Evolutionary conservation across 2,113 vertebrate species (phyloP).

Genomic region (Hypomesus transpacificus): DNA sequence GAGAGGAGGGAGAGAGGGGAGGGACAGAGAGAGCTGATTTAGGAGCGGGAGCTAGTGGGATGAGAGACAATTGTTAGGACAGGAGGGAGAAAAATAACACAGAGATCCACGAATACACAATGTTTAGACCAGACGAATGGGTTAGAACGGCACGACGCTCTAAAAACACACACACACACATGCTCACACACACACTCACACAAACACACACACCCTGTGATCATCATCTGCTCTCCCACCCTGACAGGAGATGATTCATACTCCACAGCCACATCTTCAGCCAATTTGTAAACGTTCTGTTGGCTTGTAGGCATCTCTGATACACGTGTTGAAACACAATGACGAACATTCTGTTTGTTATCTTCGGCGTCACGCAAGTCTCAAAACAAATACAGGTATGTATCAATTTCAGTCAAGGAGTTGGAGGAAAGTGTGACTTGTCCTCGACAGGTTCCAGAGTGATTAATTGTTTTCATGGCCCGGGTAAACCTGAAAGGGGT

Average conservation of each 20-base stretch:
- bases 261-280: background rate
- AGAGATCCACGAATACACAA: constrained; percentile 7
- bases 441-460: constrained; percentile 22
- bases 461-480: constrained; percentile 50
- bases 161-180: background rate
- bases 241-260: constrained; percentile 22
- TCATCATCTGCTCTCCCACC: background rate
- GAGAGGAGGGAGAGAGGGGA: constrained; percentile 23
- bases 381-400: constrained; percentile 46
- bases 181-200: constrained; percentile 2
- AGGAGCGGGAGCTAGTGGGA: background rate
- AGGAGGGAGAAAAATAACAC: constrained; percentile 11
- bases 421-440: constrained; percentile 43
- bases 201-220: background rate
- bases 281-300: constrained; percentile 4
- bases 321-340: constrained; percentile 27
- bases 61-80: background rate
- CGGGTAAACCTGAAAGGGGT: constrained; percentile 37
- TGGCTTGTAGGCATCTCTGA: constrained; percentile 21
- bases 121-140: background rate
- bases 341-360: constrained; percentile 27
- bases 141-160: too few relatives aligned
- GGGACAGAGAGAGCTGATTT: background rate
- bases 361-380: constrained; percentile 21
- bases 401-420: constrained; percentile 38